Conservation (phyloP, 1,140 invertebrate species). For the Elymnias hypermnestra region DNA sequence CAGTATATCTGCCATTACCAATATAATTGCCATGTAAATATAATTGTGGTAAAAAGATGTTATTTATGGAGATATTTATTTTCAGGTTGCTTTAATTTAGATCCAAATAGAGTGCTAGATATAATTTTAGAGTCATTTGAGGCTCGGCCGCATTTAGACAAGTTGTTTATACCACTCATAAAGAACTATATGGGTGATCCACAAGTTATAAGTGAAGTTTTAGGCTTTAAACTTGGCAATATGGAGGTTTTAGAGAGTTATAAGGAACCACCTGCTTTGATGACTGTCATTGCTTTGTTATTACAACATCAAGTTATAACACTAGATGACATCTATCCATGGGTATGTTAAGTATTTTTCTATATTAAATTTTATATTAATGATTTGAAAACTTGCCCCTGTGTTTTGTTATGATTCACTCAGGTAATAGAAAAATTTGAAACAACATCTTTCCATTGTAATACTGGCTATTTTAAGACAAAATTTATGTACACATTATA, state of each 20-base stretch:
- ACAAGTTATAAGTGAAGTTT: slow-evolving; percentile 86
- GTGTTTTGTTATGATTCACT: neutral
- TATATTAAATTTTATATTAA: neutral
- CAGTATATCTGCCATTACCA: too few relatives aligned
- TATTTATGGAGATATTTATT: slow-evolving; percentile 12
- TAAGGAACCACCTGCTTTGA: slow-evolving; percentile 88
- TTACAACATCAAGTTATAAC: slow-evolving; percentile 91
- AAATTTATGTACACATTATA: too few relatives aligned
- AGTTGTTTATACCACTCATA: slow-evolving; percentile 90
- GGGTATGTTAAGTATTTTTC: slow-evolving; percentile 80
- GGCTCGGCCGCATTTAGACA: slow-evolving; percentile 84
- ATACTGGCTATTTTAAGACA: too few relatives aligned
- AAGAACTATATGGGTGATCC: slow-evolving; percentile 90
- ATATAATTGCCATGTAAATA: too few relatives aligned
- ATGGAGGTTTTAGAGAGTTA: slow-evolving; percentile 82
- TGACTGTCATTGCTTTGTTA: slow-evolving; percentile 92
- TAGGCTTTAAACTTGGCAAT: slow-evolving; percentile 94
- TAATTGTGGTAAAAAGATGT: neutral
- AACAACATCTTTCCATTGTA: too few relatives aligned
- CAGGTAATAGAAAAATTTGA: too few relatives aligned
- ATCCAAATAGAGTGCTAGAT: slow-evolving; percentile 98
- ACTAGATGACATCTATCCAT: slow-evolving; percentile 92
- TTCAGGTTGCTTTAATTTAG: slow-evolving; percentile 98
- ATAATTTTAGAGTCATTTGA: slow-evolving; percentile 98
- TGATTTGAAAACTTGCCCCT: neutral